phyloP scores from a whole-genome alignment of 2,113 vertebrate species.

The Laticauda laticaudata region DNA sequence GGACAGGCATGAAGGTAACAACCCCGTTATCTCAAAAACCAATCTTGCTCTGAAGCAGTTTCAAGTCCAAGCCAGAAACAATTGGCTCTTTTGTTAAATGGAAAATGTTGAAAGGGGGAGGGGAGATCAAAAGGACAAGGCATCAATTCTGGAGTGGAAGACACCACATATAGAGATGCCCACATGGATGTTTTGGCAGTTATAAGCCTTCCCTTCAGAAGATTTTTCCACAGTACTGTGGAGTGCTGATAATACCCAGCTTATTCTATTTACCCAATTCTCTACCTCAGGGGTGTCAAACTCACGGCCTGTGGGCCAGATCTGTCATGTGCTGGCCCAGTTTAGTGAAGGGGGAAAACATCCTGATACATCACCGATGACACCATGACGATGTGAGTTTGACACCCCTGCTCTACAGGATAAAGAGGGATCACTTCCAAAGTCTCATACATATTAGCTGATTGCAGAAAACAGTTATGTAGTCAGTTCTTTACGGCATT shows the following conservation, averaged over 20 bases:
- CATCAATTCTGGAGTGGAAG: not conserved
- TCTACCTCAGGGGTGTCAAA: not conserved
- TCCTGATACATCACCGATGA: too few species aligned
- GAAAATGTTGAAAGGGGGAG: not conserved
- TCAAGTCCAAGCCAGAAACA: not conserved
- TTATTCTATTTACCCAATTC: not conserved
- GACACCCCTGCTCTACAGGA: too few species aligned
- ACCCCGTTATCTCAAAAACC: not conserved
- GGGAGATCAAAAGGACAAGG: not conserved
- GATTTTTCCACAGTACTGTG: not conserved
- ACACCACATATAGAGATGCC: not conserved
- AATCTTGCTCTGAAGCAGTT: not conserved
- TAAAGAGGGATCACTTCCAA: not conserved
- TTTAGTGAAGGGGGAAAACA: too few species aligned
- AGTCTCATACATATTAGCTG: not conserved
- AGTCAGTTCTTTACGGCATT: not conserved
- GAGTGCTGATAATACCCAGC: slow-evolving; percentile 26
- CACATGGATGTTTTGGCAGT: not conserved
- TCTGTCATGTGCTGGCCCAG: too few species aligned
- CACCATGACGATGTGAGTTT: too few species aligned
- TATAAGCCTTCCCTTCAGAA: not conserved
- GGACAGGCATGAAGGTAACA: not conserved
- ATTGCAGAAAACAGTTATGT: not conserved
- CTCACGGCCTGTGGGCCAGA: too few species aligned
- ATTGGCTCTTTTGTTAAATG: not conserved